phyloP scores from a whole-genome alignment of 2,888 invertebrate species.

The Psylliodes chrysocephalus region DNA sequence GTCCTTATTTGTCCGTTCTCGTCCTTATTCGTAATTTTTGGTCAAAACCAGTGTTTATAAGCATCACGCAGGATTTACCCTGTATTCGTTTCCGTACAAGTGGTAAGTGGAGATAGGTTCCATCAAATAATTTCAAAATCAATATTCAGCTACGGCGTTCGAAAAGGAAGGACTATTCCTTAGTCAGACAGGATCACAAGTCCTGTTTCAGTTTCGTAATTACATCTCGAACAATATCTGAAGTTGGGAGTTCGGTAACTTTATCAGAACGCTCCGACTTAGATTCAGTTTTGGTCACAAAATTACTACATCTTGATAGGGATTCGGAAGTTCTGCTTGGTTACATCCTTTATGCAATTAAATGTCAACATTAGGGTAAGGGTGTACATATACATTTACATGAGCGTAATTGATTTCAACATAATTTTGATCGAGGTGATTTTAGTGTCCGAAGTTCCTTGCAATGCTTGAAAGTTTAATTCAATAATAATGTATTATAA shows the following conservation, averaged over 20 bases:
- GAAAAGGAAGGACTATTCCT: slow-evolving; percentile 12
- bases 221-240: slow-evolving; percentile 42
- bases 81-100: neutral
- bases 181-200: slow-evolving; percentile 21
- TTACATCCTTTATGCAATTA: slow-evolving; percentile 12
- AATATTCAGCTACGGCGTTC: slow-evolving; percentile 9
- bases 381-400: too few species aligned
- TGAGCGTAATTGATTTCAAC: too few species aligned
- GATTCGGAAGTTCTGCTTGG: slow-evolving; percentile 28
- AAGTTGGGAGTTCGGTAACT: slow-evolving; percentile 40
- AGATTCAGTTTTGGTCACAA: slow-evolving; percentile 42
- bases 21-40: too few species aligned
- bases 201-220: slow-evolving; percentile 27
- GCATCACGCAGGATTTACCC: too few species aligned
- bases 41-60: too few species aligned
- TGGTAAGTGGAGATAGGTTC: neutral
- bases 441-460: too few species aligned
- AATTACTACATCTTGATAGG: slow-evolving; percentile 43
- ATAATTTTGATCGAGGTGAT: too few species aligned
- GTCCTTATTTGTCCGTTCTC: too few species aligned
- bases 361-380: neutral
- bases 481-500: too few species aligned
- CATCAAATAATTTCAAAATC: slow-evolving; percentile 4
- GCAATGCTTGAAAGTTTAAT: too few species aligned
- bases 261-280: slow-evolving; percentile 48